A percentile compares a stretch with the other conserved stretches of the same genome.
Evolutionary conservation across 2,888 invertebrate species (phyloP).

Genomic region (Machimus atricapillus): DNA sequence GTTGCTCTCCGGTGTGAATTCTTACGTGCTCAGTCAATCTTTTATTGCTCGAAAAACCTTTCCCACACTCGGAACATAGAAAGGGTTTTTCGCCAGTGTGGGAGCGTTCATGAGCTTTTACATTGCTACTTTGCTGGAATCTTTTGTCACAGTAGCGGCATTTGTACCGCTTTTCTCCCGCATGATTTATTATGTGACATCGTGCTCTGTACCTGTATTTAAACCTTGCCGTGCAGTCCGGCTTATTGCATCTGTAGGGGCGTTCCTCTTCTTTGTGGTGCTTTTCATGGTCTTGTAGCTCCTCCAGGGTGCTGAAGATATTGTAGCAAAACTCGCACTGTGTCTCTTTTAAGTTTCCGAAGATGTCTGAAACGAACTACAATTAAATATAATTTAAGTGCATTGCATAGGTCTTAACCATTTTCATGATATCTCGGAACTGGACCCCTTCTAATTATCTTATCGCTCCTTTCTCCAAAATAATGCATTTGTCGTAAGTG

Average conservation of each 20-base stretch:
- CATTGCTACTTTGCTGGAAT: conserved; percentile 46
- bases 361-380: conserved; percentile 41
- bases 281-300: conserved; percentile 34
- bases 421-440: conserved; percentile 44
- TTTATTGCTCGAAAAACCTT: conserved; percentile 47
- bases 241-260: conserved; percentile 45
- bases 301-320: conserved; percentile 3
- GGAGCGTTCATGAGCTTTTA: conserved; percentile 46
- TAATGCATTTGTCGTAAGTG: conserved; percentile 40
- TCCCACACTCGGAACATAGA: conserved; percentile 47
- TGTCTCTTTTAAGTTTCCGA: conserved; percentile 39
- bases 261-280: conserved; percentile 42
- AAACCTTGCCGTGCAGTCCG: conserved; percentile 41
- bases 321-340: conserved; percentile 47
- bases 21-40: conserved; percentile 44
- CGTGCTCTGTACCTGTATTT: conserved; percentile 45
- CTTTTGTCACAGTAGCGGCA: conserved; percentile 47
- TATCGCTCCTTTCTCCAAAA: neutral
- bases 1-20: conserved; percentile 47
- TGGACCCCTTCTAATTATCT: conserved; percentile 41
- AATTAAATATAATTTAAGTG: neutral
- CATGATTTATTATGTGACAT: conserved; percentile 27
- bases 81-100: conserved; percentile 48
- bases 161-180: conserved; percentile 44
- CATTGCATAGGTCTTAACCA: conserved; percentile 1